Base-by-base conservation (phyloP, 2,888 invertebrate genomes). In the Metellina segmentata region DNA sequence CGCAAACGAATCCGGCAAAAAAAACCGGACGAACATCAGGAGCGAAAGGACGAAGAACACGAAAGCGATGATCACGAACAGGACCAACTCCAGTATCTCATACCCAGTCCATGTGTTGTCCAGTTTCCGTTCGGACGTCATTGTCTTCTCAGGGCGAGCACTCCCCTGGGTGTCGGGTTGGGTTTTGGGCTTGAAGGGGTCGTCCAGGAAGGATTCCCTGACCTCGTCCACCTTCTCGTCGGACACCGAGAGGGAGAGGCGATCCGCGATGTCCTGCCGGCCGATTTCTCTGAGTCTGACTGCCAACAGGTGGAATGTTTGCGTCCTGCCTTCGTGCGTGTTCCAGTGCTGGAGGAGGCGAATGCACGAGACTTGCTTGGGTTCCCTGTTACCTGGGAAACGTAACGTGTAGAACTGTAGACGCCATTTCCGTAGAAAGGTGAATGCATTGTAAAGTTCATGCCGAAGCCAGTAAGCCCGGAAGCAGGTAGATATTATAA, bases 281-380 rank as follows among this genome's bases (percentile, higher is more conserved):
- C 93, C 93, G 13, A 92, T 81, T 52, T 93, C 91, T 51, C 70
- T 69, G 11, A 93, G 53, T 11, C 93, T 20, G 5, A 87, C 34
- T 0, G 77, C 89, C 20, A 93, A 69, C n/a, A 75, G 83, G 16
- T 93, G 93, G 69, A 89, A 91, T 5, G 91, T 77, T 13, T 90
- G 53, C 1, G 53, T 49, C 48, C 81, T 89, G 7, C 90, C 92
- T 75, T 93, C 91, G 48, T 93, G 93, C 0, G 86, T 90, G 79
- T 93, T 91, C 93, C 93, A 93, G 61, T 93, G 90, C n/a, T 92
- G 85, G 0, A 93, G 75, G 7, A 93, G 88, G 7, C 92, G 85
- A 1, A 89, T 34, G 51, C 93, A 93, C 0, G 93, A 92, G 2
- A 93, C 87, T 0, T 48, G n/a, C 13, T 79, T 78, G 0, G 93